Percentiles rank a stretch among this genome's conserved stretches.
Conservation (phyloP, 2,113 vertebrate genomes). For the Thinocorus orbignyianus region DNA sequence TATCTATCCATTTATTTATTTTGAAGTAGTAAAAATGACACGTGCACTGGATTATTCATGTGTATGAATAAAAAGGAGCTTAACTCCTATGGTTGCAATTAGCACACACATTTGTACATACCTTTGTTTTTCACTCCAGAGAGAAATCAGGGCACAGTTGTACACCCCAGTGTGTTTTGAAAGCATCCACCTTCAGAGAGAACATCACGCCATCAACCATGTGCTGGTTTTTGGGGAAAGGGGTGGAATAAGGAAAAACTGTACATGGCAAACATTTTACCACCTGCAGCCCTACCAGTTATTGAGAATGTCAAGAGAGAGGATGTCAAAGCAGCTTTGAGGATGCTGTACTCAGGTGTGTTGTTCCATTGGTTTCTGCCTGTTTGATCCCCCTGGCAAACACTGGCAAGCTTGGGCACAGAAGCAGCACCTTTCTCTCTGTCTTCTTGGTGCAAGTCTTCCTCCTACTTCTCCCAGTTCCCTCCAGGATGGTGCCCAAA, state of each 20-base stretch:
- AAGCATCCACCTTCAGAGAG: neutral
- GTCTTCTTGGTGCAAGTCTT: neutral
- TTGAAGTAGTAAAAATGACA: neutral
- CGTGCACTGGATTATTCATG: neutral
- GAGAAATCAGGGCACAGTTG: neutral
- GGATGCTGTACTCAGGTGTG: neutral
- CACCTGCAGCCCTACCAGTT: neutral
- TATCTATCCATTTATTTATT: neutral
- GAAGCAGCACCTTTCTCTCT: neutral
- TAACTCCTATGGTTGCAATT: neutral
- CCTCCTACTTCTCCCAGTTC: neutral
- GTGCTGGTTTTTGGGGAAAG: neutral
- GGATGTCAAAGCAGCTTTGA: neutral
- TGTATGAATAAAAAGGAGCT: neutral
- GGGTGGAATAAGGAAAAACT: neutral
- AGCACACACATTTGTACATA: neutral
- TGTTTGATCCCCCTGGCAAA: neutral
- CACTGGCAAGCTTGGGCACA: neutral
- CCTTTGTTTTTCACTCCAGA: neutral
- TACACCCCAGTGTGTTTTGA: accelerated
- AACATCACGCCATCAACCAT: accelerated
- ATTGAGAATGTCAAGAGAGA: neutral
- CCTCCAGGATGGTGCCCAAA: neutral
- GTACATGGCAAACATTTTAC: neutral
- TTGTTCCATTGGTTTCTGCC: neutral